phyloP scores from a whole-genome alignment of 2,113 vertebrate genomes.

The Upupa epops region DNA sequence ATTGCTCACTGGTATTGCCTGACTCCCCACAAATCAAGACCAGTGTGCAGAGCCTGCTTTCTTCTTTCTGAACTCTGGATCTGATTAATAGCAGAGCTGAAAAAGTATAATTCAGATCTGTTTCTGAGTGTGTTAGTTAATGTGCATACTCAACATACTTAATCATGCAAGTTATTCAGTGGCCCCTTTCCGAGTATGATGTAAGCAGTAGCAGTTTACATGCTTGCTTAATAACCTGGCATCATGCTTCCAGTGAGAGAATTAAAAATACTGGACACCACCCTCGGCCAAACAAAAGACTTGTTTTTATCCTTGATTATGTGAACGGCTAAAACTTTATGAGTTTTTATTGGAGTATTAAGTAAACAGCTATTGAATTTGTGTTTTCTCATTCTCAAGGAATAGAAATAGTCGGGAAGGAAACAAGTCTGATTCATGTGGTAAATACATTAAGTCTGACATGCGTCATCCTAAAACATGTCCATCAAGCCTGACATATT shows the following conservation, averaged over 20 bases:
- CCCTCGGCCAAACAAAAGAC: not conserved
- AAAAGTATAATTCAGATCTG: not conserved
- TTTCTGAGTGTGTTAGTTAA: not conserved
- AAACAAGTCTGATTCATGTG: conserved; percentile 23
- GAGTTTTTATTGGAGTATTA: not conserved
- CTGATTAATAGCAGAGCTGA: not conserved
- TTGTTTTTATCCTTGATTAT: not conserved
- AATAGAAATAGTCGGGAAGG: conserved; percentile 18
- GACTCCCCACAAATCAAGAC: not conserved
- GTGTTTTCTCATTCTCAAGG: not conserved
- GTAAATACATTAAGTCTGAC: conserved; percentile 14
- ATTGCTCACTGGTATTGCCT: not conserved
- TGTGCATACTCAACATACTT: not conserved
- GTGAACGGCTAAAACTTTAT: not conserved
- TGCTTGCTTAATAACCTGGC: not conserved
- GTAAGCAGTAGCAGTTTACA: not conserved
- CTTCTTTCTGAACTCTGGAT: not conserved
- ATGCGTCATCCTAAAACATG: conserved; percentile 28
- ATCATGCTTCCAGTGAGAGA: not conserved
- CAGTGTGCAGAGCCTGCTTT: not conserved
- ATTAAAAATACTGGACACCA: not conserved
- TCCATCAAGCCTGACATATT: conserved; percentile 47
- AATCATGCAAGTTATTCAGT: not conserved
- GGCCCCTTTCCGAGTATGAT: not conserved
- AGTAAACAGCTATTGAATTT: not conserved